These are phyloP conservation scores for Synchiropus splendidus DNA, from an alignment of 2,113 vertebrate species.

Conservation along the genomic window DNA sequence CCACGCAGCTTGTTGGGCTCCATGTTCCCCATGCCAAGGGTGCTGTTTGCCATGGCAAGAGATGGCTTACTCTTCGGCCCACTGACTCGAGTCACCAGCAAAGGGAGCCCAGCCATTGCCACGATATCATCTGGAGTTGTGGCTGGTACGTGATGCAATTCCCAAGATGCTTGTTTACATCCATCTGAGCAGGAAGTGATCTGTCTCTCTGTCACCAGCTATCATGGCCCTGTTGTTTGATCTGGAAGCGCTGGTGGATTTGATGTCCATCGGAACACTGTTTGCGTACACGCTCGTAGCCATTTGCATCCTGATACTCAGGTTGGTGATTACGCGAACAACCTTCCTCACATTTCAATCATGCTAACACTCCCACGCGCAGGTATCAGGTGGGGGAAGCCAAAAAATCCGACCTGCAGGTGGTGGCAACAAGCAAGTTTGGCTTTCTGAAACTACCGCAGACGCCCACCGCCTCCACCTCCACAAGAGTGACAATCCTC, in stretches of 20 bases:
- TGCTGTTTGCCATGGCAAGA: constrained; percentile 84
- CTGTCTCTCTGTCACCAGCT: constrained; percentile 44
- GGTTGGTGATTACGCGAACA: constrained; percentile 49
- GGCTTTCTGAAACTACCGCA: constrained; percentile 49
- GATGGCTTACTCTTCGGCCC: constrained; percentile 75
- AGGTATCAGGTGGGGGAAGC: constrained; percentile 61
- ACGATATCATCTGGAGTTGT: constrained; percentile 70
- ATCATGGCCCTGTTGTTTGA: constrained; percentile 79
- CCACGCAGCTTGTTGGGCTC: constrained; percentile 74
- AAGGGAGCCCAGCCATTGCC: constrained; percentile 73
- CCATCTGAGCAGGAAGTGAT: background rate
- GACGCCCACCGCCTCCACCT: constrained; percentile 48
- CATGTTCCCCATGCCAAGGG: constrained; percentile 83
- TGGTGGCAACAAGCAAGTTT: constrained; percentile 20
- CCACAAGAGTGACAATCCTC: constrained; percentile 52
- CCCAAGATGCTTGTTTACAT: background rate
- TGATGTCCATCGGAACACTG: constrained; percentile 79
- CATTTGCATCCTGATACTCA: constrained; percentile 77
- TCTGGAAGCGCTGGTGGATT: constrained; percentile 75
- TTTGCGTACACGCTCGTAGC: constrained; percentile 81
- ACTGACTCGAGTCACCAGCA: constrained; percentile 66
- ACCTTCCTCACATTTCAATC: background rate
- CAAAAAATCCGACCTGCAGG: constrained; percentile 24
- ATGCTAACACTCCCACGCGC: background rate
- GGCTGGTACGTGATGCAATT: constrained; percentile 59